Percentiles rank a stretch among this genome's conserved stretches.
These are phyloP conservation scores for Ranitomeya imitator DNA, from an alignment of 2,113 vertebrate species.

Conservation along the genomic window DNA sequence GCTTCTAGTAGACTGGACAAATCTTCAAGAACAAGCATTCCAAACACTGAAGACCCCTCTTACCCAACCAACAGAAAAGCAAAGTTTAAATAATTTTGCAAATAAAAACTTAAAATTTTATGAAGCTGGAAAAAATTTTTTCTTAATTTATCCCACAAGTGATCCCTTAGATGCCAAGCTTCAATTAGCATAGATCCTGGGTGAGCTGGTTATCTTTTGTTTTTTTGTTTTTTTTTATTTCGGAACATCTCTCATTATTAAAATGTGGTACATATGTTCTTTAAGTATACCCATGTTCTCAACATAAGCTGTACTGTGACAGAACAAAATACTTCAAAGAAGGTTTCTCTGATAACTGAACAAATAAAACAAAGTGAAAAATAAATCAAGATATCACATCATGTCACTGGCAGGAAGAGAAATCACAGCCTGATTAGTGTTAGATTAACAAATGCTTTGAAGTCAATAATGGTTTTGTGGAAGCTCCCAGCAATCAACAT, in stretches of 20 bases:
- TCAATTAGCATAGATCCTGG: too few relatives aligned
- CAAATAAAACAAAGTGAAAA: conserved; percentile 1
- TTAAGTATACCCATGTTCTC: neutral
- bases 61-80: too few relatives aligned
- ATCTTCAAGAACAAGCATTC: too few relatives aligned
- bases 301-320: neutral
- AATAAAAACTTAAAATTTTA: too few relatives aligned
- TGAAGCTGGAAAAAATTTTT: too few relatives aligned
- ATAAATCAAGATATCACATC: neutral
- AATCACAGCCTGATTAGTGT: neutral
- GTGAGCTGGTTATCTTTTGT: too few relatives aligned
- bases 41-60: too few relatives aligned
- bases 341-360: conserved; percentile 2
- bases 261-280: neutral
- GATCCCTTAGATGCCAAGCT: too few relatives aligned
- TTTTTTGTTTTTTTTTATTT: neutral
- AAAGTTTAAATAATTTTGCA: too few relatives aligned
- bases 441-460: conserved; percentile 13
- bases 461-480: neutral
- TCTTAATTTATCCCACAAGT: too few relatives aligned
- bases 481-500: neutral
- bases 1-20: too few relatives aligned
- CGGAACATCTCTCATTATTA: neutral
- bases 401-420: conserved; percentile 9
- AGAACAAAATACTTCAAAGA: conserved; percentile 25